phyloP scores from a whole-genome alignment of 2,797 vertebrate species.

The Spondyliosoma cantharus region DNA sequence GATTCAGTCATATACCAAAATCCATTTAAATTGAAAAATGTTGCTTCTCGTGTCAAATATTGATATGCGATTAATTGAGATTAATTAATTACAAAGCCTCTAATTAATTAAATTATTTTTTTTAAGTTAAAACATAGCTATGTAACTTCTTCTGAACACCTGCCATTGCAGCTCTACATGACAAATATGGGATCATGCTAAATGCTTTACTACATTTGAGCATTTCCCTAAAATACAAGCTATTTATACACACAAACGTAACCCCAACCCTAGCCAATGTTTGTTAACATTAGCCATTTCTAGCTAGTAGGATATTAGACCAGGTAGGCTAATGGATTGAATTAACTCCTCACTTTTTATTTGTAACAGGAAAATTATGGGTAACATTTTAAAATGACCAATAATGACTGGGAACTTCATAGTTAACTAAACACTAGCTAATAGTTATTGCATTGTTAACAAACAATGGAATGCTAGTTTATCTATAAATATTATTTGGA shows the following conservation, averaged over 20 bases:
- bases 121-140: neutral
- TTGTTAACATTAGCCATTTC: conserved; percentile 1
- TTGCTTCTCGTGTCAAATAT: too few relatives aligned
- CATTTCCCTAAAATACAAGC: neutral
- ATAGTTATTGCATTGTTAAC: too few relatives aligned
- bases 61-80: too few relatives aligned
- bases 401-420: too few relatives aligned
- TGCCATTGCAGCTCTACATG: neutral
- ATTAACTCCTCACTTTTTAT: neutral
- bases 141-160: neutral
- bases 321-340: neutral
- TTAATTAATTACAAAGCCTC: too few relatives aligned
- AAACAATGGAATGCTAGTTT: too few relatives aligned
- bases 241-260: neutral
- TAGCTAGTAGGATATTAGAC: neutral
- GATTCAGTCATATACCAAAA: too few relatives aligned
- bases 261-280: neutral
- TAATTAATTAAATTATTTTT: too few relatives aligned
- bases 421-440: too few relatives aligned
- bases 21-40: too few relatives aligned
- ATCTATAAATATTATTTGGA: too few relatives aligned
- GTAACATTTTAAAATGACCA: too few relatives aligned
- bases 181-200: neutral
- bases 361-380: neutral
- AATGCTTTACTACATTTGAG: neutral